These are phyloP conservation scores for Auanema sp. DNA, from an alignment of 2,888 invertebrate species.

Conservation along the genomic window DNA sequence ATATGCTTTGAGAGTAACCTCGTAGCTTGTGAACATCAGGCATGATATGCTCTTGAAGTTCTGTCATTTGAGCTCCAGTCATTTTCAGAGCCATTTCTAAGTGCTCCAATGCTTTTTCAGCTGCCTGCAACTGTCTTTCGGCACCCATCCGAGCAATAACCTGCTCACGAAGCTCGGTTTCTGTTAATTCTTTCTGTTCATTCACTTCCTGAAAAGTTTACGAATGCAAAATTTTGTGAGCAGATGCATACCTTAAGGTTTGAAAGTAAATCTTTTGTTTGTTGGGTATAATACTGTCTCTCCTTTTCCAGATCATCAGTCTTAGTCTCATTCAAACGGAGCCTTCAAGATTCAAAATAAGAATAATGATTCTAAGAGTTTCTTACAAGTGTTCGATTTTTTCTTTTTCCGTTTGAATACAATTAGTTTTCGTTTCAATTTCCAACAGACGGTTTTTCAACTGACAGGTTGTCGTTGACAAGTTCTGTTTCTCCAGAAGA, in stretches of 20 bases:
- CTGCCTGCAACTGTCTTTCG: conserved; percentile 61
- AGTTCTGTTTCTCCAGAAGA: conserved; percentile 65
- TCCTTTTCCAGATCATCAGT: conserved; percentile 66
- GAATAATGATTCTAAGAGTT: not conserved
- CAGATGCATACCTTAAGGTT: conserved; percentile 64
- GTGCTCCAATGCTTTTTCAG: conserved; percentile 64
- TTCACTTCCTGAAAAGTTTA: conserved; percentile 64
- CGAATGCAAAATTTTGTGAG: not conserved
- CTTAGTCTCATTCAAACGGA: conserved; percentile 64
- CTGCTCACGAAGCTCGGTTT: conserved; percentile 66
- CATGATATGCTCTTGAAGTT: conserved; percentile 66
- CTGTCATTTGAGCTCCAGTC: conserved; percentile 60
- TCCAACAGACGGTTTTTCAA: conserved; percentile 60
- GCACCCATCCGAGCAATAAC: conserved; percentile 66
- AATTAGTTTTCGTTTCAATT: conserved; percentile 65
- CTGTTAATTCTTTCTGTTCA: conserved; percentile 67
- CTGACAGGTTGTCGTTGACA: conserved; percentile 64
- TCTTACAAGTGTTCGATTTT: conserved; percentile 64
- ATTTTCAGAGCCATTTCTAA: conserved; percentile 66
- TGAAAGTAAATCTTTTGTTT: conserved; percentile 65
- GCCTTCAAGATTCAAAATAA: conserved; percentile 41
- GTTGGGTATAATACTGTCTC: conserved; percentile 65
- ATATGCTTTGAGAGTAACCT: too few species aligned
- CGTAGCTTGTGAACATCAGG: conserved; percentile 67
- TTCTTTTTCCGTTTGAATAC: conserved; percentile 65